phyloP scores from a whole-genome alignment of 2,888 invertebrate genomes.

The Euzetes globulus region DNA sequence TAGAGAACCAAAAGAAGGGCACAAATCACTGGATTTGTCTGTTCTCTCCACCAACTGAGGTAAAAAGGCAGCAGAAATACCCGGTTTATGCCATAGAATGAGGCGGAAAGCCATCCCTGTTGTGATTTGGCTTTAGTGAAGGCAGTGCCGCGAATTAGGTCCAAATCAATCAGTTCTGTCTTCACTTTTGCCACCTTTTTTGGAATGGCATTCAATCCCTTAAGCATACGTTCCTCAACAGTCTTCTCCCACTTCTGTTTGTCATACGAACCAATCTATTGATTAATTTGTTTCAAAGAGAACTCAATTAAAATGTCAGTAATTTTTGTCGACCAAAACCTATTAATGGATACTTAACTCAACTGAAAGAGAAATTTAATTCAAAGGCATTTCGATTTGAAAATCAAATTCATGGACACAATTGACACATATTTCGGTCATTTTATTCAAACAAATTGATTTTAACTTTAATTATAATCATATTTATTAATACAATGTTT shows the following conservation, averaged over 20 bases:
- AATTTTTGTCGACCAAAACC: neutral
- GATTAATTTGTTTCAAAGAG: neutral
- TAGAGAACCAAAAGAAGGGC: slow-evolving; percentile 65
- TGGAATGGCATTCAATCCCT: slow-evolving; percentile 71
- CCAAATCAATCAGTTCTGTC: slow-evolving; percentile 89
- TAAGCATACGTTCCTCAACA: slow-evolving; percentile 77
- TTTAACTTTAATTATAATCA: no score
- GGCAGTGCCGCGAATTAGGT: slow-evolving; percentile 88
- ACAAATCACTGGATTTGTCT: slow-evolving; percentile 71
- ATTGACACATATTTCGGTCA: no score
- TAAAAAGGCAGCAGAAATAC: slow-evolving; percentile 75
- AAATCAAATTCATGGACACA: no score
- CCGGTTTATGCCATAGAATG: slow-evolving; percentile 70
- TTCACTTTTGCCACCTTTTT: slow-evolving; percentile 71
- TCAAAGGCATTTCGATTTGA: no score
- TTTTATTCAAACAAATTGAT: no score
- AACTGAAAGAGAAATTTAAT: no score
- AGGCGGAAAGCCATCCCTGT: slow-evolving; percentile 75
- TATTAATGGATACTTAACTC: neutral
- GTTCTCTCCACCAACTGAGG: slow-evolving; percentile 65
- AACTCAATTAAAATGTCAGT: neutral
- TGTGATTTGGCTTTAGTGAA: slow-evolving; percentile 94
- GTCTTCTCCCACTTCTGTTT: slow-evolving; percentile 96
- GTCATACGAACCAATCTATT: slow-evolving; percentile 86
- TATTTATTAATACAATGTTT: no score